These are phyloP conservation scores for Drosophila koepferae DNA, from an alignment of 2,888 invertebrate species.

Conservation along the genomic window DNA sequence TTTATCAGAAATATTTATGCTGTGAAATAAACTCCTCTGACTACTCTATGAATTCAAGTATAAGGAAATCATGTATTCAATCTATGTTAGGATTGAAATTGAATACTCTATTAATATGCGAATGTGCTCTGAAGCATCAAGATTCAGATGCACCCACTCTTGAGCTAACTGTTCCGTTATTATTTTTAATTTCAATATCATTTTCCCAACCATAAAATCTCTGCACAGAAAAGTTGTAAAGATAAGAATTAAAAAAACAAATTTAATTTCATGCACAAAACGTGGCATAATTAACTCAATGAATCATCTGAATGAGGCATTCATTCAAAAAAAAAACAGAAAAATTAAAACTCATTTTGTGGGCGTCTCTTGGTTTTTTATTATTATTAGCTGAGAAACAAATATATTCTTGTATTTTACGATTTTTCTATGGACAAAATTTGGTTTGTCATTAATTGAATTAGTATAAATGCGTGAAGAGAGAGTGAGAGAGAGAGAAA, in stretches of 20 bases:
- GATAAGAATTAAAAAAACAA: neutral
- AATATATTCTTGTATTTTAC: slow-evolving; percentile 25
- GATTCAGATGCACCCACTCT: neutral
- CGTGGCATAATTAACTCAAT: slow-evolving; percentile 39
- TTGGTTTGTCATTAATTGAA: slow-evolving; percentile 48
- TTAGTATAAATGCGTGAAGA: slow-evolving; percentile 17
- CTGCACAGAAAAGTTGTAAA: neutral
- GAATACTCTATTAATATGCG: neutral
- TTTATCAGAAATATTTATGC: too few relatives aligned
- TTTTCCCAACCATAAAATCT: slow-evolving; percentile 6
- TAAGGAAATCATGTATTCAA: neutral
- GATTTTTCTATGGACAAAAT: slow-evolving; percentile 34
- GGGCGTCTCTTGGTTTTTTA: slow-evolving; percentile 25
- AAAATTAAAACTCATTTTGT: slow-evolving; percentile 21
- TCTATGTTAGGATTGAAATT: neutral
- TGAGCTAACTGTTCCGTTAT: neutral
- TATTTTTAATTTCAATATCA: neutral
- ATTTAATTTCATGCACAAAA: slow-evolving; percentile 15
- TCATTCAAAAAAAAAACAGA: neutral
- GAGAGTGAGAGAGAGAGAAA: slow-evolving; percentile 1
- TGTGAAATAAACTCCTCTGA: neutral
- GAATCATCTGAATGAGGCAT: slow-evolving; percentile 30
- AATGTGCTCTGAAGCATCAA: neutral
- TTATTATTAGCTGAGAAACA: slow-evolving; percentile 31
- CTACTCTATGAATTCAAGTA: neutral